Evolutionary conservation across 2,888 invertebrate genomes (phyloP), one percentile per base, ranked within the genome.

Genomic region (Podotricha telesiphe): DNA sequence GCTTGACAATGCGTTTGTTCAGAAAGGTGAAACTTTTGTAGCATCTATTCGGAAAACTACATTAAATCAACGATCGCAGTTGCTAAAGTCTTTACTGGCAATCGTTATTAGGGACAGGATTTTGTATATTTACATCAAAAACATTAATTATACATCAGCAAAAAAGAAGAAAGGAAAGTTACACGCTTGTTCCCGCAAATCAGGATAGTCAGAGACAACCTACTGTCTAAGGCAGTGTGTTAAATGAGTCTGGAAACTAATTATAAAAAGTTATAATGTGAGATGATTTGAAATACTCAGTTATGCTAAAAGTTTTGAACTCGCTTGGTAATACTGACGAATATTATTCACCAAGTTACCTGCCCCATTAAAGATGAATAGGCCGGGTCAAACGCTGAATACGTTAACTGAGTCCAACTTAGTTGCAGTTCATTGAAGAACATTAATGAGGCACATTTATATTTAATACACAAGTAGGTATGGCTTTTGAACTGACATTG

Each of bases 281-380:
- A 50, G 19, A 19, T 15, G 34, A 34, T 62, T 62, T 10, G 5
- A 28, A 15, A 48, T 62, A 50, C 19, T n/a, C 37, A 7, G 50
- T 8, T 19, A 62, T 8, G 62, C 19, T 50, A 50, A 48, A 62
- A 50, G 13, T 62, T 62, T 37, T 20, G 19, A 62, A 62, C 8
- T 62, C 50, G 15, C 37, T 37, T 48, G 34, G 19, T 50, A 59
- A 42, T 45, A 22, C 19, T 17, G 40, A 15, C 5, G 45, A 0
- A 37, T 55, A 55, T 55, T 34, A 37, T 64, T 51, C 37, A 42
- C 11, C 53, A 64, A 64, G 64, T 64, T 64, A 53, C 64, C 42
- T 64, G 64, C 50, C 53, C 51, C 64, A 64, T 64, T 51, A 64
- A 64, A 64, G 20, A 64, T 51, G 64, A 64, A 53, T 64, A 42